These are phyloP conservation scores for Halictus quadricinctus DNA, from an alignment of 2,888 invertebrate genomes.

Conservation along the genomic window DNA sequence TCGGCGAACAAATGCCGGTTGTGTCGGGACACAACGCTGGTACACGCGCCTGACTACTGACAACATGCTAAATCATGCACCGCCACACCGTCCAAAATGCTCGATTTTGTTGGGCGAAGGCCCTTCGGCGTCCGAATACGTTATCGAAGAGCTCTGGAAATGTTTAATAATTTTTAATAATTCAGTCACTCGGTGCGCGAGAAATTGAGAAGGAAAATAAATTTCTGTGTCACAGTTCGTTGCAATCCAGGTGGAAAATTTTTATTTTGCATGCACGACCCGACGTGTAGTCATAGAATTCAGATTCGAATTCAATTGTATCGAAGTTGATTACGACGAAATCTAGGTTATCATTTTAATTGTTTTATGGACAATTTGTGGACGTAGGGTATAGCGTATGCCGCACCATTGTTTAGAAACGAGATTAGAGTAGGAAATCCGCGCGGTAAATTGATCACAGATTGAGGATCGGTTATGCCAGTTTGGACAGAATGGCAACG, in stretches of 20 bases:
- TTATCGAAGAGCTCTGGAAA: not conserved
- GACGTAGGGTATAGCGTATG: not conserved
- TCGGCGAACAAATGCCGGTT: not conserved
- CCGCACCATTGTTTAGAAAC: not conserved
- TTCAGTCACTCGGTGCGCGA: not conserved
- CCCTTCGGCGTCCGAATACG: not conserved
- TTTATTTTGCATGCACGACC: not conserved
- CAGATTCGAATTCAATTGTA: not conserved
- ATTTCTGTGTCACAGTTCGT: no score
- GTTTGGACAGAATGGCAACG: conserved; percentile 4
- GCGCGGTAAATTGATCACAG: not conserved
- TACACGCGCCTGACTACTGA: not conserved
- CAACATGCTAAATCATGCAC: conserved; percentile 4
- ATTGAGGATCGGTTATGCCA: conserved; percentile 1
- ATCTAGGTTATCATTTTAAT: not conserved
- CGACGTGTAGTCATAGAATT: not conserved
- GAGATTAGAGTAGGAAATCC: conserved; percentile 1
- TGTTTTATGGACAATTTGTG: not conserved
- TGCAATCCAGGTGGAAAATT: not conserved
- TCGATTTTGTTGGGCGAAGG: not conserved
- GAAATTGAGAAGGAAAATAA: no score
- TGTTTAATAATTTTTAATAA: not conserved
- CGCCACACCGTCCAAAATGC: not conserved
- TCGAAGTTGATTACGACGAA: not conserved
- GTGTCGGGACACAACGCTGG: not conserved